Base-by-base conservation (phyloP, 37 sponge, comb jelly and placozoan genomes). In the Ianthella basta region DNA sequence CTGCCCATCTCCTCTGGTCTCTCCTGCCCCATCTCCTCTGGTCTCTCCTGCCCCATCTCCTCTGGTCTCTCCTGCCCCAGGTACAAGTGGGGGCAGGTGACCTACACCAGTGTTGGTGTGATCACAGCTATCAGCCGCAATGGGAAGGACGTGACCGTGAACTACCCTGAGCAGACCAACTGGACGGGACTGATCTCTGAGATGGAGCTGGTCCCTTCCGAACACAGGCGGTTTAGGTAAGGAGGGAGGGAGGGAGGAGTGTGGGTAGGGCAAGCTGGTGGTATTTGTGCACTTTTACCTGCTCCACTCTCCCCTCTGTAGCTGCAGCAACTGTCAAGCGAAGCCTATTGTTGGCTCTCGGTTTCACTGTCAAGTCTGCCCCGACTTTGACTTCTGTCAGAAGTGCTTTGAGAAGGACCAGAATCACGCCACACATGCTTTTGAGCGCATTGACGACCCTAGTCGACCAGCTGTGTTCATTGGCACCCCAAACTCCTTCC, bases 61-160 rank as follows among this genome's bases (percentile, higher is more conserved):
- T 67, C 33, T 23, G 57, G 41, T 21, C 72, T 81, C n/a, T 4
- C 40, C 66, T 50, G 19, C 37, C 81, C 44, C 70, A 97, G 96
- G 88, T 97, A 93, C 90, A 97, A 97, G 80, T 97, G 98, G 98
- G 98, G 98, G 50, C 87, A 85, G 1, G 95, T 95, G 34, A 92
- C 89, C 15, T 95, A 92, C 59, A 69, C 86, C 57, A 97, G 98
- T 87, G 82, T 97, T 3, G 98, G 98, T 63, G 50, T 83, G 29
- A 95, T 97, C 27, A 55, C 69, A 34, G 82, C 88, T 21, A 81
- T 97, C 78, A 92, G 88, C 72, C 61, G 90, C 38, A 97, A 92
- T 83, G 96, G 96, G 6, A 87, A 80, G 29, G 98, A 95, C 40
- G 82, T 97, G 34, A 85, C 86, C 72, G 96, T 97, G 56, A 88